These are phyloP conservation scores for Drosophila leontia DNA, from an alignment of 1,140 invertebrate genomes.

Conservation along the genomic window DNA sequence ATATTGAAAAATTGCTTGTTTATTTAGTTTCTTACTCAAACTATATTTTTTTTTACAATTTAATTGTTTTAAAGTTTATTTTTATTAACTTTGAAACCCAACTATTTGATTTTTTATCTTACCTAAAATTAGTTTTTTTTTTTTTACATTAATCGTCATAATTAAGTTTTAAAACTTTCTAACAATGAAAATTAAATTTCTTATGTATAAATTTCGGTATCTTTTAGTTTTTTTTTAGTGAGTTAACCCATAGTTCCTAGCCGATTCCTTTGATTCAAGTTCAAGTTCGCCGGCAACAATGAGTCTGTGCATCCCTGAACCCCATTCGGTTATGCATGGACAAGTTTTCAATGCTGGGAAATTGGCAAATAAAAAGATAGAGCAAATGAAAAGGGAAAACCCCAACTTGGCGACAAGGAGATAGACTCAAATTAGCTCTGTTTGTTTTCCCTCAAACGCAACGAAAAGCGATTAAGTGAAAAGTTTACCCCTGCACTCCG, in stretches of 20 bases:
- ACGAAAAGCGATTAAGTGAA: constrained; percentile 81
- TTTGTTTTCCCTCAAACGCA: constrained; percentile 77
- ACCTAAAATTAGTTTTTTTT: not conserved
- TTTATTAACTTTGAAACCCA: not conserved
- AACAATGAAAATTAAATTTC: no score
- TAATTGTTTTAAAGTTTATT: not conserved
- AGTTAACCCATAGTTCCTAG: not conserved
- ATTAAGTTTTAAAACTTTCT: no score
- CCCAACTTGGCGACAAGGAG: constrained; percentile 39
- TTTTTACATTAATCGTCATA: no score
- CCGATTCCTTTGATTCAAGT: not conserved
- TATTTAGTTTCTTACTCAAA: not conserved
- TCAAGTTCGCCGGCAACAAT: not conserved
- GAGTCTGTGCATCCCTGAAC: not conserved
- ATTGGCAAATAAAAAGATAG: constrained; percentile 4
- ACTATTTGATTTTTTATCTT: not conserved
- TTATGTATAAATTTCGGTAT: no score
- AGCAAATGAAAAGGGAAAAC: constrained; percentile 11
- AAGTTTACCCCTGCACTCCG: constrained; percentile 45
- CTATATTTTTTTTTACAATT: not conserved
- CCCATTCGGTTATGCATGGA: not conserved
- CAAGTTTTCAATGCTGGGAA: not conserved
- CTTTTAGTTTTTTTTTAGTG: not conserved
- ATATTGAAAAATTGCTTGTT: not conserved
- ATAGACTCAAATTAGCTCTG: constrained; percentile 81